Conservation (phyloP, 30 jellyfish, hydroid and myxozoan species). For the Hydractinia symbiolongicarpus region DNA sequence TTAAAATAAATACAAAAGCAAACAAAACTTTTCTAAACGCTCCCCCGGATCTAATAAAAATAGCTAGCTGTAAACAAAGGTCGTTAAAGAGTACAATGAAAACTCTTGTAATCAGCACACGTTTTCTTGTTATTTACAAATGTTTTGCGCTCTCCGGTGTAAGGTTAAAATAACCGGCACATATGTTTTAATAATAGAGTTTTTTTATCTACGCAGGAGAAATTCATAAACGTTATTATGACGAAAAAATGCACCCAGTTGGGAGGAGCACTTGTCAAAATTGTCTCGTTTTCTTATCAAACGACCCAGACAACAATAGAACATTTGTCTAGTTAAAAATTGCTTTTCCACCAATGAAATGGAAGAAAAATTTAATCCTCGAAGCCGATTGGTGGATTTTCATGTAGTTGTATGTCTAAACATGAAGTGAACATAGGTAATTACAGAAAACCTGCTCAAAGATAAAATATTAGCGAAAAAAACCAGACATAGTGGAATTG, state of each 20-base stretch:
- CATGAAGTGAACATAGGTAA: conserved; percentile 49
- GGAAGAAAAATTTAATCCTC: conserved; percentile 23
- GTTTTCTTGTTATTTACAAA: too few relatives aligned
- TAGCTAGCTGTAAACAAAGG: too few relatives aligned
- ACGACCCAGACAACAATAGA: conserved; percentile 87
- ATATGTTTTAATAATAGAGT: too few relatives aligned
- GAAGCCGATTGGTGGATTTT: conserved; percentile 71
- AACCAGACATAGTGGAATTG: conserved; percentile 35
- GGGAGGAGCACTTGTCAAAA: conserved; percentile 99
- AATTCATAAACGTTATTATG: not conserved
- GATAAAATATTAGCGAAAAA: conserved; percentile 25
- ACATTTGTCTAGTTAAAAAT: conserved; percentile 60
- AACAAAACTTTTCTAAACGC: too few relatives aligned
- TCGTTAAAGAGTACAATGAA: too few relatives aligned
- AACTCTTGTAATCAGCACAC: too few relatives aligned
- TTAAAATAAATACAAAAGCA: too few relatives aligned
- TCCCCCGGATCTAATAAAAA: too few relatives aligned
- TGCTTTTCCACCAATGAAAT: conserved; percentile 74
- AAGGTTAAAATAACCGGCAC: too few relatives aligned
- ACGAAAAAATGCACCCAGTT: conserved; percentile 91
- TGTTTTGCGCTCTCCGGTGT: too few relatives aligned
- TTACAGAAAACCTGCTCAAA: conserved; percentile 16
- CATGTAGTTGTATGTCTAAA: conserved; percentile 97
- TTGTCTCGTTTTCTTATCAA: conserved; percentile 57
- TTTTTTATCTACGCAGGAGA: too few relatives aligned